Conservation (phyloP, 2,113 vertebrate genomes). For the Ptilonorhynchus violaceus region DNA sequence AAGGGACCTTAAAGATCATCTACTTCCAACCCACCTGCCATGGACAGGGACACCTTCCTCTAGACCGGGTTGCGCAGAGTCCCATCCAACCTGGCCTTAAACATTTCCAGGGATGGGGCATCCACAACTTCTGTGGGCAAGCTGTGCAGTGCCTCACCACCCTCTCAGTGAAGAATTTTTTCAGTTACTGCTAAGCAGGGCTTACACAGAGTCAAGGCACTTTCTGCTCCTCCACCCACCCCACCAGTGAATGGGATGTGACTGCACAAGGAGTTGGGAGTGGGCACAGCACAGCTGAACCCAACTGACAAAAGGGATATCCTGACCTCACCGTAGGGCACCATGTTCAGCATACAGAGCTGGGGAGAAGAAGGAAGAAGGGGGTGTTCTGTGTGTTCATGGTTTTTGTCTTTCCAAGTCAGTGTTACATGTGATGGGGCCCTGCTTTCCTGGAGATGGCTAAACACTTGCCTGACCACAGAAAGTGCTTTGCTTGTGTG, state of each 20-base stretch:
- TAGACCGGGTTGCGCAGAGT: background rate
- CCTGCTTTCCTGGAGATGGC: background rate
- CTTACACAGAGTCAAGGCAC: background rate
- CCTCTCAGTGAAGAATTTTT: background rate
- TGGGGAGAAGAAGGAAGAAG: background rate
- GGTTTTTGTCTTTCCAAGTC: background rate
- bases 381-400: background rate
- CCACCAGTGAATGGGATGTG: accelerated
- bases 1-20: background rate
- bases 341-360: background rate
- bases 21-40: background rate
- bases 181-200: background rate
- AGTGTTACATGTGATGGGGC: accelerated
- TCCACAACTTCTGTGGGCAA: background rate
- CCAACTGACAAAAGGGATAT: accelerated
- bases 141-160: background rate
- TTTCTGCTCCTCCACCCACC: background rate
- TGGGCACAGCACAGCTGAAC: background rate
- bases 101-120: background rate
- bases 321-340: too few species aligned
- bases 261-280: background rate
- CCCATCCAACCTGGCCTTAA: background rate
- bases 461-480: background rate
- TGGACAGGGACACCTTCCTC: background rate
- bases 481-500: background rate